Evolutionary conservation across 2,888 invertebrate genomes (phyloP).

Genomic region (Sesia bembeciformis): DNA sequence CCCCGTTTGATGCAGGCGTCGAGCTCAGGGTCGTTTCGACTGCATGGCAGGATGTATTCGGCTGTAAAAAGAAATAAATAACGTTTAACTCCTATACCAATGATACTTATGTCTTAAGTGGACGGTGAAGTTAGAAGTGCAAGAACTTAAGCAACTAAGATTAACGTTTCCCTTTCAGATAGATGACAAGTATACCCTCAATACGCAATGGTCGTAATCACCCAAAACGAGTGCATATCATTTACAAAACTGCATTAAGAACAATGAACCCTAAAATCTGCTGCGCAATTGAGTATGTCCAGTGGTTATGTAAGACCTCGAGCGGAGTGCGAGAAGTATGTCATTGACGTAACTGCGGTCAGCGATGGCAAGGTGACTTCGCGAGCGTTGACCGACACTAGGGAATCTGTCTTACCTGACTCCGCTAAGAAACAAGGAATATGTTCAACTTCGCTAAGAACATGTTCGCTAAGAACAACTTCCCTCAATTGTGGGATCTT

Average conservation of each 20-base stretch:
- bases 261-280: no score
- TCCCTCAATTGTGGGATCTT: no score
- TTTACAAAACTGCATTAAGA: no score
- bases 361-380: constrained; percentile 26
- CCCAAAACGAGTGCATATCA: no score
- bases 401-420: no score
- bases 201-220: no score
- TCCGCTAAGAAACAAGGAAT: no score
- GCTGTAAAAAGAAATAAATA: constrained; percentile 63
- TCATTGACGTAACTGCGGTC: constrained; percentile 16
- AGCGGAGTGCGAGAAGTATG: constrained; percentile 13
- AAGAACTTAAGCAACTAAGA: no score
- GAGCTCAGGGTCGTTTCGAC: constrained; percentile 77
- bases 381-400: constrained; percentile 24
- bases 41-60: constrained; percentile 82
- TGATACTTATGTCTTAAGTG: neutral
- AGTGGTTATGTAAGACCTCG: constrained; percentile 21
- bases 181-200: no score
- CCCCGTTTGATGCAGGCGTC: constrained; percentile 80
- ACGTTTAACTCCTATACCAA: neutral
- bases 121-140: neutral
- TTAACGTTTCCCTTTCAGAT: no score
- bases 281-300: neutral
- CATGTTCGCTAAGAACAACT: no score
- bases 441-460: no score